phyloP scores from a whole-genome alignment of 2,797 vertebrate genomes.

The Cetoscarus ocellatus region DNA sequence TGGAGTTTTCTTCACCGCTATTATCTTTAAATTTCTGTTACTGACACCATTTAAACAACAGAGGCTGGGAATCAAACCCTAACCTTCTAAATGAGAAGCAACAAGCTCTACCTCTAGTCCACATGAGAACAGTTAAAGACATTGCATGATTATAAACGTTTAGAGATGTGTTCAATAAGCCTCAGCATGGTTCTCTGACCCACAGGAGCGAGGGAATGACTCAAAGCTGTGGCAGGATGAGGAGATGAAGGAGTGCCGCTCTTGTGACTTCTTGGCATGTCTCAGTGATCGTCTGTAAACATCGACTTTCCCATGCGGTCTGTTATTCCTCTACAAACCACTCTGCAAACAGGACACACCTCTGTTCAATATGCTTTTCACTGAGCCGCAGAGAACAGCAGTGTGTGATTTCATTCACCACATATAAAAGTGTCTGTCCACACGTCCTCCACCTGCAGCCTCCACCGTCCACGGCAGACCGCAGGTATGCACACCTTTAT shows the following conservation, averaged over 20 bases:
- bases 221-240: background rate
- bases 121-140: no score
- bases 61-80: no score
- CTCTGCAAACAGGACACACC: constrained; percentile 1
- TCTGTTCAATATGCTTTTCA: constrained; percentile 30
- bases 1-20: no score
- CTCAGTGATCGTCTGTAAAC: background rate
- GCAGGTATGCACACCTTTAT: constrained; percentile 23
- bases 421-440: constrained; percentile 20
- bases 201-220: background rate
- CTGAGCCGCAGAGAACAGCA: background rate
- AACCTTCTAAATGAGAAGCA: no score
- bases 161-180: no score
- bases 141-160: no score
- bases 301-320: background rate
- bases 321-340: background rate
- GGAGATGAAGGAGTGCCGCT: background rate
- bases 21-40: no score
- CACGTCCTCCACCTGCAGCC: background rate
- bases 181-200: no score
- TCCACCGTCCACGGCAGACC: background rate
- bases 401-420: background rate
- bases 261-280: background rate
- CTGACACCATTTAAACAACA: no score
- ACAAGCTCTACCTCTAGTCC: no score